Base-by-base conservation (phyloP, 2,113 vertebrate genomes). In the Syngnathoides biaculeatus region DNA sequence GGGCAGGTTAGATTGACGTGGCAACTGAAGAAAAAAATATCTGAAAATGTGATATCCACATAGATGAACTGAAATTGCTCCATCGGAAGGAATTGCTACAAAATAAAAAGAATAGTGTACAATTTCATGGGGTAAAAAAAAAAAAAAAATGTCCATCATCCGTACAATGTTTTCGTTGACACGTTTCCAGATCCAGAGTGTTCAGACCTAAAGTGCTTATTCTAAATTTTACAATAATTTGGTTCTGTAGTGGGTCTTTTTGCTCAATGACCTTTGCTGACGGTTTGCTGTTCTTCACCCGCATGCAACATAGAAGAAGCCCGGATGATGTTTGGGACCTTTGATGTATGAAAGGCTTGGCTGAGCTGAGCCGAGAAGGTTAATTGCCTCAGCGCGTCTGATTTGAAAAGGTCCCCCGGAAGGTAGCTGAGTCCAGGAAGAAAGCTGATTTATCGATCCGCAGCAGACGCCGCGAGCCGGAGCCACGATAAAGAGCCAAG, bases 391-490 rank as follows among this genome's bases (percentile, higher is more conserved):
- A 62, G 40, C 12, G 3, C 67, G 73, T 61, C 64, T n/a, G 47
- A 62, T 71, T 80, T 39, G 6, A 71, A 80, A 77, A 74, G 67
- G n/a, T n/a, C 58, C 57, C 73, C 73, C 71, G 64, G 19, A 84
- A 68, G 79, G 53, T 63, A 40, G 27, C 61, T 71, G 75, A 76
- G 77, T 68, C 72, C 43, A 79, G 72, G 60, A 62, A 62, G 26
- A 62, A 43, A 68, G 75, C 83, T 63, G 80, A 78, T 77, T 88
- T 79, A 82, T 64, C 59, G 26, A 39, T 35, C n/a, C 56, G 64
- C 55, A 20, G 62, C 56, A n/a, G n/a, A n/a, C n/a, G n/a, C n/a
- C n/a, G n/a, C n/a, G n/a, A n/a, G n/a, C n/a, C n/a, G 69, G 64
- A 59, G 35, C 24, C 1, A 26, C 26, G 59, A 35, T 68, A 75